Evolutionary conservation across 2,113 vertebrate species (phyloP), one percentile per base, ranked within the genome.

Genomic region (Brienomyrus brachyistius): DNA sequence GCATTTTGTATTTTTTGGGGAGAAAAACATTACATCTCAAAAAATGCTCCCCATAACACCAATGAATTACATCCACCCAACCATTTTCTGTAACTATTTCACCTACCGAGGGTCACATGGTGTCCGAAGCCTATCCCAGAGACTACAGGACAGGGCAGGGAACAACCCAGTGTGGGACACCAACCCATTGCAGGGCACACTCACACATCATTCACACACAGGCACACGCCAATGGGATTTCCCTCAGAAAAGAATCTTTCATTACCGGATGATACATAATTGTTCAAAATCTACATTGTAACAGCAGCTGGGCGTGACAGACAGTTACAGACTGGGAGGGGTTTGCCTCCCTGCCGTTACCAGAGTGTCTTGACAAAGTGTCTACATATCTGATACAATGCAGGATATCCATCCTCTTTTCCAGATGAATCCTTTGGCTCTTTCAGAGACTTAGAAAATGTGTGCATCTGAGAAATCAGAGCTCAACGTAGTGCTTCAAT

Each of bases 391-490:
- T 86, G 6, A 27, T 31, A 5, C 84, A n/a, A n/a, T 47, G 82
- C 43, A 48, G 82, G 82, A 45, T 84, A 3, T 84, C 82, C 50
- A 19, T 52, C 13, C 84, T 17, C 23, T 86, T 86, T 52, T 86
- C n/a, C 11, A 47, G 11, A 31, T 27, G 47, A 54, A 27, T 35
- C 48, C 84, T 31, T 54, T 50, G 45, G 50, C 35, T 27, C 88
- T 90, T 88, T 90, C 89, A 88, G 89, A 89, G 59, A 89, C 23
- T 48, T 87, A 90, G 90, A 74, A 89, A 86, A 90, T 80, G 52
- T 86, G 31, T 62, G 54, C 56, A 89, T 88, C 56, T 45, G 51
- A 48, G 77, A 90, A 90, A 91, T 89, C 90, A 90, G 91, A 91
- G 89, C 62, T 89, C 90, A 92, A 88, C 90, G 52, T 74, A 88